Base-by-base conservation (phyloP, 2,113 vertebrate genomes). In the Natator depressus region DNA sequence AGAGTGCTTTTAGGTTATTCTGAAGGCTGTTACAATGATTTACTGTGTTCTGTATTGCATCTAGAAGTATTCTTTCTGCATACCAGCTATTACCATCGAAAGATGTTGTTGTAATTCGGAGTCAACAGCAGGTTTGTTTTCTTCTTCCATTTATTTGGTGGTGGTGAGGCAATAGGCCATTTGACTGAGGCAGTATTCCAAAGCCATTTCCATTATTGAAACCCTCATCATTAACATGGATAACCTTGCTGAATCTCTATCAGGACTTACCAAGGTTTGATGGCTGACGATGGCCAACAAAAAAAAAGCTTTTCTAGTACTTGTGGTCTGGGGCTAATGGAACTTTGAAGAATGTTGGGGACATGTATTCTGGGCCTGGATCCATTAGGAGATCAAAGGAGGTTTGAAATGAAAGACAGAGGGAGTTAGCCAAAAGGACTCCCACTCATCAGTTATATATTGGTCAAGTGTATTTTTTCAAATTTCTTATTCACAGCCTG, bases 11-110 rank as follows among this genome's bases (percentile, higher is more conserved):
- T 1, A 85, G n/a, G 22, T 82, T 92, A 55, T 69, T 80, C 47
- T 38, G 86, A 82, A 54, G 25, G 59, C 59, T 85, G 14, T 16
- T 78, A 47, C 3, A 50, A 47, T 42, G 42, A 42, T 42, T 42
- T 42, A 42, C 42, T 42, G 42, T 42, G 42, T 42, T 42, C 42
- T 42, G 42, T 42, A 42, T 42, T 72, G 10, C 19, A 3, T 31
- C 7, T 65, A 38, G 25, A 22, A 59, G 1, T 9, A n/a, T 80
- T 78, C 24, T 6, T 86, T 81, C 54, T 2, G 0, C 50, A 11
- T 38, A 38, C 51, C 12, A 72, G 35, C 57, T 91, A 16, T 51
- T 69, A 76, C 7, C 2, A 79, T 88, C 81, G 82, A 50, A 80
- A 55, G 19, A 24, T 80, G 88, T 72, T 42, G 20, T 51, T 24